These are phyloP conservation scores for Pristionchus arcanus DNA, from an alignment of 2,888 invertebrate genomes.

Conservation along the genomic window DNA sequence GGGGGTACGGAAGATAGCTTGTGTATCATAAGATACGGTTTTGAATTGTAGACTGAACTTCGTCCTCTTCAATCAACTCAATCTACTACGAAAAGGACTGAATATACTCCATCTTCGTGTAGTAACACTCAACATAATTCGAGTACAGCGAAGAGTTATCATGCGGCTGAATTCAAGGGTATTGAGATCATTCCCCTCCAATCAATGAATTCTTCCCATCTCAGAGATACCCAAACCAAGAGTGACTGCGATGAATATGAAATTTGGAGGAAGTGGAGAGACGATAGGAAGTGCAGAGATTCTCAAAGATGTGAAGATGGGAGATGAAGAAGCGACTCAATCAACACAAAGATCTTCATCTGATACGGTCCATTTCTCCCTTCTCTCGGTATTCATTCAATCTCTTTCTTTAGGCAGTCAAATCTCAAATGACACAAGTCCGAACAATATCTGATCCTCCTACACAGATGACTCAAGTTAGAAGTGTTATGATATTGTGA, in stretches of 20 bases:
- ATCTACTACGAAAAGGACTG: slow-evolving; percentile 28
- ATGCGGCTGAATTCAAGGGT: slow-evolving; percentile 7
- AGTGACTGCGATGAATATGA: slow-evolving; percentile 30
- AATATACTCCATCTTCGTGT: slow-evolving; percentile 27
- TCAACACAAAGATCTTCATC: slow-evolving; percentile 10
- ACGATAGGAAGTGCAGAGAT: slow-evolving; percentile 34
- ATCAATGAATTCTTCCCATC: neutral
- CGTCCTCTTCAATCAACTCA: slow-evolving; percentile 26
- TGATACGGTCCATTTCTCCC: neutral
- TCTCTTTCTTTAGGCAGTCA: neutral
- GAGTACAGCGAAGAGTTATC: slow-evolving; percentile 6
- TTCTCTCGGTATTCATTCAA: neutral
- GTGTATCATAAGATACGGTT: neutral
- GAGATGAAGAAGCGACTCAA: slow-evolving; percentile 6
- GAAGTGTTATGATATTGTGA: slow-evolving; percentile 8
- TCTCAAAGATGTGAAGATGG: slow-evolving; percentile 34
- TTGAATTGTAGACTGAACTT: slow-evolving; percentile 9
- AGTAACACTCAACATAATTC: slow-evolving; percentile 43
- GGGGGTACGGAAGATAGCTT: neutral
- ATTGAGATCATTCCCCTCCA: neutral
- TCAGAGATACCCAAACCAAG: slow-evolving; percentile 5
- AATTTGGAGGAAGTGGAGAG: slow-evolving; percentile 36
- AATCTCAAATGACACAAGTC: slow-evolving; percentile 36
- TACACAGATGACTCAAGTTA: neutral
- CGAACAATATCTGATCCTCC: neutral